phyloP scores from a whole-genome alignment of 2,797 vertebrate species.

The Cuculus canorus region DNA sequence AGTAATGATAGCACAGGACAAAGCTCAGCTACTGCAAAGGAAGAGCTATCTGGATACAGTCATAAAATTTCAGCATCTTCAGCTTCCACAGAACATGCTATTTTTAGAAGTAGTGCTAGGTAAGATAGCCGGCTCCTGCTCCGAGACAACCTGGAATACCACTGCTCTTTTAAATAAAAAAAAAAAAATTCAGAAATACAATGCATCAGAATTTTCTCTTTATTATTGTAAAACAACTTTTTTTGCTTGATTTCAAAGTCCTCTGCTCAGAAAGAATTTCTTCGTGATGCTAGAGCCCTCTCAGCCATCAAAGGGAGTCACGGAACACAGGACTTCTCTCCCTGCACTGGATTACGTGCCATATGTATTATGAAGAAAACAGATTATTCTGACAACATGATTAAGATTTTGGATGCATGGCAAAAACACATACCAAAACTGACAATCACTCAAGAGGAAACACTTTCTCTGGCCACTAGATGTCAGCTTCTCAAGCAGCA shows the following conservation, averaged over 20 bases:
- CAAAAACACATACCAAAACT: not conserved
- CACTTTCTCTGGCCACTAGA: constrained; percentile 66
- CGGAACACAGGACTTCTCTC: not conserved
- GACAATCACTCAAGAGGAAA: not conserved
- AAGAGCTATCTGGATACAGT: not conserved
- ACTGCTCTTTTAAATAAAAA: not conserved
- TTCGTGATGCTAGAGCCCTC: not conserved
- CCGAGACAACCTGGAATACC: not conserved
- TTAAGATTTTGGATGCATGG: not conserved
- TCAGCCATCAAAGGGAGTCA: accelerated
- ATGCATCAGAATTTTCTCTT: not conserved
- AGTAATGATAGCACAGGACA: not conserved
- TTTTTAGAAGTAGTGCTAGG: not conserved
- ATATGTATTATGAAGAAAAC: not conserved
- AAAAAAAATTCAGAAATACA: not conserved
- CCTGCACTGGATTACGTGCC: not conserved
- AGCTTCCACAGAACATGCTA: not conserved
- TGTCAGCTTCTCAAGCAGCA: constrained; percentile 71
- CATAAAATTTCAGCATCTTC: not conserved
- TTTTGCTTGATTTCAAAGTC: not conserved
- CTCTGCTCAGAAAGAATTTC: not conserved
- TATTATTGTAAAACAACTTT: not conserved
- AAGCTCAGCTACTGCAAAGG: not conserved
- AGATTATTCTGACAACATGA: accelerated
- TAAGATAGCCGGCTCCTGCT: not conserved